Evolutionary conservation across 2,113 vertebrate genomes (phyloP).

Genomic region (Hyperopisus bebe): DNA sequence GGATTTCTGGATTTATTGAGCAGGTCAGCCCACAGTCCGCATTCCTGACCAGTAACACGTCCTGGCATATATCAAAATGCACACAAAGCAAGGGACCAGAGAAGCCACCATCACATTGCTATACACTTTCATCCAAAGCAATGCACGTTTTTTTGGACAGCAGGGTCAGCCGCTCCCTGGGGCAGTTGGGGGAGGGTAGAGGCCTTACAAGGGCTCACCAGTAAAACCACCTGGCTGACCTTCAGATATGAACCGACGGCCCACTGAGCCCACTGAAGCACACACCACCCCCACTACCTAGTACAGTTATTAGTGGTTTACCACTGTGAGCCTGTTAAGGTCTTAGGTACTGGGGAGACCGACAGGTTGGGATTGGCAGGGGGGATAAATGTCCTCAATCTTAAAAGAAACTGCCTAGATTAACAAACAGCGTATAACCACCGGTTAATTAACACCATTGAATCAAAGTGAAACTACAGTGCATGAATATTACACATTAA

Average conservation of each 20-base stretch:
- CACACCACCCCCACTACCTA: not conserved
- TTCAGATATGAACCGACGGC: not conserved
- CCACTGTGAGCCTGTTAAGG: not conserved
- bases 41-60: constrained; percentile 1
- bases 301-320: not conserved
- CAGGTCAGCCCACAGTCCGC: not conserved
- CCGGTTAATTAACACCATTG: not conserved
- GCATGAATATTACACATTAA: not conserved
- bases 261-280: not conserved
- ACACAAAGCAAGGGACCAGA: constrained; percentile 5
- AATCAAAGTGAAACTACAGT: not conserved
- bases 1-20: constrained; percentile 9
- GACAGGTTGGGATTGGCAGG: not conserved
- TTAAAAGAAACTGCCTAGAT: not conserved
- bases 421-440: not conserved
- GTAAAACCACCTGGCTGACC: not conserved
- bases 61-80: constrained; percentile 11
- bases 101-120: not conserved
- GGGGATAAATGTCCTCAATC: not conserved
- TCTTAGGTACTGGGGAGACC: not conserved
- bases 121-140: not conserved
- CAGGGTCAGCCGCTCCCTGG: not conserved
- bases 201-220: not conserved
- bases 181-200: not conserved
- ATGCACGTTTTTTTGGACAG: not conserved